phyloP scores from a whole-genome alignment of 2,113 vertebrate genomes.

The Melanerpes formicivorus region DNA sequence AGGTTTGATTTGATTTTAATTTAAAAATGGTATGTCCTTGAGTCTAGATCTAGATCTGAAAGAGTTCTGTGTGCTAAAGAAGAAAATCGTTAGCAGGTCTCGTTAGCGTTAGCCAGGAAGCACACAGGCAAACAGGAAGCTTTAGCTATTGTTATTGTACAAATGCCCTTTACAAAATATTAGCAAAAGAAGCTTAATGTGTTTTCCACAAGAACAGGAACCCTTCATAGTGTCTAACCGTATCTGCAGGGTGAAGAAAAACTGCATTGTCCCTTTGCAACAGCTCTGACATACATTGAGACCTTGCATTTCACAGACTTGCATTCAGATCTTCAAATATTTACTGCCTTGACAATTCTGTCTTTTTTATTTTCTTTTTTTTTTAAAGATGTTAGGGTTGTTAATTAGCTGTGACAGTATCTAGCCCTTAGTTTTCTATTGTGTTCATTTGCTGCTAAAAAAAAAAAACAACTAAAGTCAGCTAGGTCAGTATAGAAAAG shows the following conservation, averaged over 20 bases:
- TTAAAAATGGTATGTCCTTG: not conserved
- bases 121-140: slow-evolving; percentile 71
- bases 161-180: slow-evolving; percentile 73
- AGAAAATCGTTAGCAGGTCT: slow-evolving; percentile 68
- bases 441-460: slow-evolving; percentile 47
- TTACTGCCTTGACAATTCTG: slow-evolving; percentile 39
- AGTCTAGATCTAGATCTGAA: slow-evolving; percentile 33
- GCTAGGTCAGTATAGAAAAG: slow-evolving; percentile 69
- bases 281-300: slow-evolving; percentile 9
- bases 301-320: not conserved
- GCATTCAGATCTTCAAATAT: slow-evolving; percentile 66
- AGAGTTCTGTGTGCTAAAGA: slow-evolving; percentile 66
- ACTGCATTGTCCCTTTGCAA: not conserved
- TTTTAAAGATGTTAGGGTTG: slow-evolving; percentile 53
- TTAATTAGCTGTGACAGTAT: slow-evolving; percentile 70
- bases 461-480: slow-evolving; percentile 49
- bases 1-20: not conserved
- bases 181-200: slow-evolving; percentile 53
- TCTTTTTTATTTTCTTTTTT: not conserved
- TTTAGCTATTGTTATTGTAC: slow-evolving; percentile 69
- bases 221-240: slow-evolving; percentile 57
- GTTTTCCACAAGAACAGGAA: slow-evolving; percentile 68
- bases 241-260: slow-evolving; percentile 35
- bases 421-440: slow-evolving; percentile 55
- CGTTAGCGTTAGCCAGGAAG: slow-evolving; percentile 65